A percentile compares a stretch with the other conserved stretches of the same genome.
phyloP scores from a whole-genome alignment of 2,888 invertebrate genomes.

The Scaptomyza caliginosa region DNA sequence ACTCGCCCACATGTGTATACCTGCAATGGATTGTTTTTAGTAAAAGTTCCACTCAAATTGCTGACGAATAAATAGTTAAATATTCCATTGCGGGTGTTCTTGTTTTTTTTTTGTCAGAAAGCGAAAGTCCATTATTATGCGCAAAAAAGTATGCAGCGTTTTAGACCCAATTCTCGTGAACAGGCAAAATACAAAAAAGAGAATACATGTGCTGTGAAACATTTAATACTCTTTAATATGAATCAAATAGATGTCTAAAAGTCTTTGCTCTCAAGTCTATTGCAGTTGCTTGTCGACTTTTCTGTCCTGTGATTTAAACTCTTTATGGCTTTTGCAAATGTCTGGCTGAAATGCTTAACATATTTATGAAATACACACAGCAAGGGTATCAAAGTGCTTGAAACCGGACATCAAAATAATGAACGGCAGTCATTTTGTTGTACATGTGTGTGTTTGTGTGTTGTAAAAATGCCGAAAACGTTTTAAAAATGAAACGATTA shows the following conservation, averaged over 20 bases:
- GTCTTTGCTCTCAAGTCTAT: no score
- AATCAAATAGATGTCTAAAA: no score
- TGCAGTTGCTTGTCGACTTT: no score
- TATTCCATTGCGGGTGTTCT: conserved; percentile 5
- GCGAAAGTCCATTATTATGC: conserved; percentile 76
- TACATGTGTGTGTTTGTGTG: conserved; percentile 18
- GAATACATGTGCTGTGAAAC: background rate
- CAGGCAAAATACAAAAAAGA: background rate
- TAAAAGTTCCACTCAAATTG: conserved; percentile 27
- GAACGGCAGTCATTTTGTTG: conserved; percentile 60
- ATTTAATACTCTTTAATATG: background rate
- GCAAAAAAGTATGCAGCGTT: conserved; percentile 33
- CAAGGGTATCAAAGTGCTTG: conserved; percentile 16
- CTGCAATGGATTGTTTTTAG: background rate
- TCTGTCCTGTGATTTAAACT: background rate
- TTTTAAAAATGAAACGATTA: conserved; percentile 78
- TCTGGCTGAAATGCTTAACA: background rate
- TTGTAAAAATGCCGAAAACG: conserved; percentile 71
- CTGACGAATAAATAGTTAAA: conserved; percentile 30
- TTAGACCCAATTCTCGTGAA: conserved; percentile 6
- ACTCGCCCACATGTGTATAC: background rate
- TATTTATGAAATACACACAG: background rate
- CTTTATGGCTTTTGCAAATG: background rate
- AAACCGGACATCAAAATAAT: conserved; percentile 70
- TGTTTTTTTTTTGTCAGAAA: conserved; percentile 11